Base-by-base conservation (phyloP, 2,888 invertebrate species). In the Philaethria dido region DNA sequence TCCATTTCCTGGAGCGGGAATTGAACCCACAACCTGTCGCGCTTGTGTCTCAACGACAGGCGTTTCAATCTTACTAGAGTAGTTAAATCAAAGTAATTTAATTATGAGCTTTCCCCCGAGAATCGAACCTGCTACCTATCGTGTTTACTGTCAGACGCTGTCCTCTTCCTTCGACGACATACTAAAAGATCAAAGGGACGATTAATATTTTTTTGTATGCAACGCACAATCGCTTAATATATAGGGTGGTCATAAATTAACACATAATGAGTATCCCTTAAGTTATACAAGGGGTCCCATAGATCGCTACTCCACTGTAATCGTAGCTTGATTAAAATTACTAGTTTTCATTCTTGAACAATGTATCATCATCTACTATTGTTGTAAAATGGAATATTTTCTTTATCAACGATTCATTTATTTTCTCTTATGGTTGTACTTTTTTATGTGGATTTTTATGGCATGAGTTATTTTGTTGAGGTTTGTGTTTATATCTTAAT, bases 311-410 rank as follows among this genome's bases (percentile, higher is more conserved):
- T 64, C 70, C 71, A 29, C 55, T 78, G 77, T 84, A 84, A 84
- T 83, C 73, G 73, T 22, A 44, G 78, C 74, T 75, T 81, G 79
- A 84, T 84, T 81, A 80, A 83, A 85, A 85, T 78, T 73, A 76
- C 76, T 80, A 78, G 72, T 79, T 79, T 76, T 78, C 72, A 68
- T 42, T 57, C 22, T 47, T 44, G 66, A 48, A 36, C 22, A 63
- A 54, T 55, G 52, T 29, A 45, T 47, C 44, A 60, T 60, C 45
- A 45, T 18, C 45, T 45, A 33, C 45, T 45, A 47, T 60, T 60
- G 47, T 60, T 45, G 45, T 47, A 60, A 60, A 33, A 44, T 13
- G 44, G 45, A 47, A 33, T 14, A 29, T 20, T 44, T 44, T 60
- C 45, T 47, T 29, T 60, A 18, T 29, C 45, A 45, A 9, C 16